Percentiles rank a stretch among this genome's conserved stretches.
phyloP scores from a whole-genome alignment of 2,113 vertebrate genomes.

The Zosterops borbonicus region DNA sequence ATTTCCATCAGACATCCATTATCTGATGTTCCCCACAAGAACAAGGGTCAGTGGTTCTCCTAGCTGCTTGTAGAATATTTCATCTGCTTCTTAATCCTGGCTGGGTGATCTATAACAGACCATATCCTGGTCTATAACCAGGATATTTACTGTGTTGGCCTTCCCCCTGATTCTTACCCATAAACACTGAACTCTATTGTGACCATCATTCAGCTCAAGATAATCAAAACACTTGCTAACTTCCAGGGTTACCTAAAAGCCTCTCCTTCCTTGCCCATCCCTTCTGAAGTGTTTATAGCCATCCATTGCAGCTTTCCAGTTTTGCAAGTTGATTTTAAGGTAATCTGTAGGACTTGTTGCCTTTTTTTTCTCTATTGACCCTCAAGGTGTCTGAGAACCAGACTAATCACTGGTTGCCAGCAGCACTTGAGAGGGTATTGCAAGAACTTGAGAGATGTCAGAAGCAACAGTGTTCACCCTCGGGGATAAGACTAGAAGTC shows the following conservation, averaged over 20 bases:
- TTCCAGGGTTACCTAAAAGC: background rate
- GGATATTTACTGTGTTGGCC: background rate
- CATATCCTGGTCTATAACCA: no score
- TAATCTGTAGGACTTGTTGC: background rate
- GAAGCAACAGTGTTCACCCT: background rate
- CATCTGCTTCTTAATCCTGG: background rate
- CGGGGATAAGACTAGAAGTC: background rate
- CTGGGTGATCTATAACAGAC: background rate
- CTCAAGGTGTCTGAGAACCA: background rate
- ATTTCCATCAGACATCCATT: background rate
- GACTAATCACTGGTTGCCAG: background rate
- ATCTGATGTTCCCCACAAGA: background rate
- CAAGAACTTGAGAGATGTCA: background rate
- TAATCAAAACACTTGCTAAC: background rate
- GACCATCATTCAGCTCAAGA: background rate
- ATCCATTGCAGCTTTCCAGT: background rate
- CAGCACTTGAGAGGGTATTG: background rate
- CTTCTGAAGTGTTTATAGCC: background rate
- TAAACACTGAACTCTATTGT: background rate
- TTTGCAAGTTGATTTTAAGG: background rate
- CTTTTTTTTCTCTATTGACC: background rate
- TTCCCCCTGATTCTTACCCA: background rate
- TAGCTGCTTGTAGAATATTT: background rate
- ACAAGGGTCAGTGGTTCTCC: background rate
- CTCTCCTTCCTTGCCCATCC: background rate